Evolutionary conservation across 2,797 vertebrate genomes (phyloP).

Genomic region (Tarsius wallacei): DNA sequence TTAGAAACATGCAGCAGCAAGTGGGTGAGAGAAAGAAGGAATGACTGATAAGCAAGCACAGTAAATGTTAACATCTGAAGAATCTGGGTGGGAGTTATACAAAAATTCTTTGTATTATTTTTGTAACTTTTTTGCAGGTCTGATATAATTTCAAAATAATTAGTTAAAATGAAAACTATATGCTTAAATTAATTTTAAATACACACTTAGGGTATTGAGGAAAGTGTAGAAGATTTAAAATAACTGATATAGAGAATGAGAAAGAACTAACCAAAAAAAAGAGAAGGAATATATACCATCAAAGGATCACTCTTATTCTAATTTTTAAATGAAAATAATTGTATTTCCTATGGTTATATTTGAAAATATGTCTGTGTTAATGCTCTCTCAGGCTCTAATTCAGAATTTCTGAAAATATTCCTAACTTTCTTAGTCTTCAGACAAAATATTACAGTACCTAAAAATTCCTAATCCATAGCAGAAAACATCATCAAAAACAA

Average conservation of each 20-base stretch:
- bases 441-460: constrained; percentile 42
- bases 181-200: constrained; percentile 57
- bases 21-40: background rate
- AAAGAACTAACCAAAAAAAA: background rate
- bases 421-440: constrained; percentile 66
- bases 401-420: constrained; percentile 33
- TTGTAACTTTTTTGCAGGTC: background rate
- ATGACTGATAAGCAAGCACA: constrained; percentile 33
- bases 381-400: background rate
- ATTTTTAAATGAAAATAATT: background rate
- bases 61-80: constrained; percentile 18
- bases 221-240: background rate
- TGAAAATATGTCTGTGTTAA: background rate
- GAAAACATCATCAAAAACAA: constrained; percentile 56
- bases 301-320: background rate
- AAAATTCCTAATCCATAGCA: constrained; percentile 45
- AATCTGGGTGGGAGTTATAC: background rate
- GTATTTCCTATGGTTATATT: background rate
- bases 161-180: background rate
- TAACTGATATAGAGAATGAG: background rate
- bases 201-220: background rate
- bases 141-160: constrained; percentile 65
- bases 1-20: background rate
- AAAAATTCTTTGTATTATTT: constrained; percentile 37
- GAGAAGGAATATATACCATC: background rate